phyloP scores from a whole-genome alignment of 2,797 vertebrate species.

The Mycteria americana region DNA sequence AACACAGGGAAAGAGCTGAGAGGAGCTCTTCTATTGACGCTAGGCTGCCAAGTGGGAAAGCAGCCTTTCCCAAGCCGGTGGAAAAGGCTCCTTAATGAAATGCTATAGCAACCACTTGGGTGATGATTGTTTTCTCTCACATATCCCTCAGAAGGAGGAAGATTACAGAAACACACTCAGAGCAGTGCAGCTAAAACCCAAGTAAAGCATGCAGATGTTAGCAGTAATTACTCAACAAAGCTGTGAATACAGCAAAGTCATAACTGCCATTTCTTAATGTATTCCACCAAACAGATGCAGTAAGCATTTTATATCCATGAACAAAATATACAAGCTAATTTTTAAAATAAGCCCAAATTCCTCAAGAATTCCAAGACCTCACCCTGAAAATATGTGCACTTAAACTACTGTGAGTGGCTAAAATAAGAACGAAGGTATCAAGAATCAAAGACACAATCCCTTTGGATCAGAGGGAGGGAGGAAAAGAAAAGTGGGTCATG shows the following conservation, averaged over 20 bases:
- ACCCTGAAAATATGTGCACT: not conserved
- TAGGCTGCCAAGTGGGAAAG: not conserved
- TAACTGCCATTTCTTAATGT: not conserved
- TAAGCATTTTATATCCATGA: not conserved
- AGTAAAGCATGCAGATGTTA: not conserved
- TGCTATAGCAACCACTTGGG: not conserved
- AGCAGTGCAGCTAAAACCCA: not conserved
- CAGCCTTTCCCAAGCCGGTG: not conserved
- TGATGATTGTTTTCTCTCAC: not conserved
- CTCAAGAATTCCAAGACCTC: not conserved
- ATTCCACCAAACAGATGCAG: not conserved
- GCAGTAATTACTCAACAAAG: not conserved
- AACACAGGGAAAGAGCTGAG: not conserved
- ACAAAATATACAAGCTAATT: not conserved
- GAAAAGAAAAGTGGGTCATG: not conserved
- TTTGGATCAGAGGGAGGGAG: not conserved
- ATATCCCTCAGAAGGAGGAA: not conserved
- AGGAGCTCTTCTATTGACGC: not conserved
- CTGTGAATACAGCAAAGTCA: not conserved
- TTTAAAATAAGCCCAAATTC: not conserved
- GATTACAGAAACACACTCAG: not conserved
- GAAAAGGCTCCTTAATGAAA: not conserved
- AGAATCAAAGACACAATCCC: not conserved
- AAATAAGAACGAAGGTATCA: not conserved
- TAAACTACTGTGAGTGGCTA: not conserved